phyloP scores from a whole-genome alignment of 2,888 invertebrate species.

The Chalcosyrphus nemorum region DNA sequence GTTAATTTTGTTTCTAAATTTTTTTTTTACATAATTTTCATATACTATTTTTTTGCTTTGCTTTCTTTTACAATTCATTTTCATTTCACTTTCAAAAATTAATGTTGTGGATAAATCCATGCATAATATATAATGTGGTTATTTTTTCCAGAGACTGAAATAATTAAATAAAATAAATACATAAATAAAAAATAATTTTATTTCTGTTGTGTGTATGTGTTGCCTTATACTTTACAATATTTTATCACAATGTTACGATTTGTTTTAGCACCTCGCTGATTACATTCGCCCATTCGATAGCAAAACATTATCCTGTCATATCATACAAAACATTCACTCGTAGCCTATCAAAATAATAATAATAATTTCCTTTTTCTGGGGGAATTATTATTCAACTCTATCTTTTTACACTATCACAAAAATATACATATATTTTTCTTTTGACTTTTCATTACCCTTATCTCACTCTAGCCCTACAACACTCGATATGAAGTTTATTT shows the following conservation, averaged over 20 bases:
- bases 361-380: slow-evolving; percentile 41
- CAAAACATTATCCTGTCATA: slow-evolving; percentile 64
- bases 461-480: slow-evolving; percentile 67
- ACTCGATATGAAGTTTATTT: slow-evolving; percentile 59
- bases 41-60: slow-evolving; percentile 63
- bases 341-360: slow-evolving; percentile 73
- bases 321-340: slow-evolving; percentile 59
- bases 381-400: slow-evolving; percentile 55
- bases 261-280: slow-evolving; percentile 81
- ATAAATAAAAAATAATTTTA: background rate
- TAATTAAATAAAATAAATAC: background rate
- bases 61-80: slow-evolving; percentile 49
- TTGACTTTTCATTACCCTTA: slow-evolving; percentile 65
- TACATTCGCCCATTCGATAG: slow-evolving; percentile 72
- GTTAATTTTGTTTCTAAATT: slow-evolving; percentile 78
- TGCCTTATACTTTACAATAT: slow-evolving; percentile 72
- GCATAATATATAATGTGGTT: background rate
- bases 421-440: slow-evolving; percentile 62
- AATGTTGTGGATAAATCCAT: slow-evolving; percentile 37
- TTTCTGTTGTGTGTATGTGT: slow-evolving; percentile 57
- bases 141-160: slow-evolving; percentile 34
- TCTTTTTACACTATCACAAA: slow-evolving; percentile 69
- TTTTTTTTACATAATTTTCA: slow-evolving; percentile 67
- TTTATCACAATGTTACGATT: slow-evolving; percentile 82
- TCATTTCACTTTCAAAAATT: slow-evolving; percentile 72